These are phyloP conservation scores for Listronotus bonariensis DNA, from an alignment of 1,140 invertebrate genomes.

Conservation along the genomic window DNA sequence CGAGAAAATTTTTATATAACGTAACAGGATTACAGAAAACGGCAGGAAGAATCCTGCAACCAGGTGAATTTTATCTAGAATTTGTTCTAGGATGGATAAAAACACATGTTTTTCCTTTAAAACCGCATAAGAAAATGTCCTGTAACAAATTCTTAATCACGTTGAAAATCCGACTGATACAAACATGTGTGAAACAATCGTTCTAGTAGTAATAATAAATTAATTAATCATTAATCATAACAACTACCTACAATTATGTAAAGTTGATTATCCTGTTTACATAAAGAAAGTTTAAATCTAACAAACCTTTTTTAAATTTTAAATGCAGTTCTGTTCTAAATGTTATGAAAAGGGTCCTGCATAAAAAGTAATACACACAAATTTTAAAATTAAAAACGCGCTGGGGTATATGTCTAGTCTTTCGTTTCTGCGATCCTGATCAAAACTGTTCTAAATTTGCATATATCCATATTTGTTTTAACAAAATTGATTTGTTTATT, in stretches of 20 bases:
- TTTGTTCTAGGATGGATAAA: not conserved
- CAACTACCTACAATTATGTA: not conserved
- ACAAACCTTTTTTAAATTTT: conserved; percentile 2
- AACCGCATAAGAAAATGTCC: not conserved
- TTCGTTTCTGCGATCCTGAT: conserved; percentile 20
- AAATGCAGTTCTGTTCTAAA: not conserved
- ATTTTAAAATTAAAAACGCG: conserved; percentile 1
- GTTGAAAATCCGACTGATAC: not conserved
- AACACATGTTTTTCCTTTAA: conserved; percentile 1
- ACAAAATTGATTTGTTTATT: conserved; percentile 32
- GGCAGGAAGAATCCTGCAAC: conserved; percentile 30
- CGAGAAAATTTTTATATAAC: conserved; percentile 55
- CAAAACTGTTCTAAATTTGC: conserved; percentile 38
- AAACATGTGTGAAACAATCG: conserved; percentile 9
- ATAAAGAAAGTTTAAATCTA: not conserved
- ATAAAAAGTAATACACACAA: not conserved
- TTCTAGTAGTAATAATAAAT: not conserved
- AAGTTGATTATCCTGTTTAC: conserved; percentile 17
- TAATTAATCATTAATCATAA: conserved; percentile 24
- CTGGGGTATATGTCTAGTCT: not conserved
- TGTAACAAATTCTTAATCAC: too few species aligned
- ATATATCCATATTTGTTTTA: conserved; percentile 41
- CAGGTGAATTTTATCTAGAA: conserved; percentile 25
- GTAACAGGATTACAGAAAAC: conserved; percentile 49
- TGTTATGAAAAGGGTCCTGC: conserved; percentile 9